Base-by-base conservation (phyloP, 2,888 invertebrate genomes). In the Busseola fusca region DNA sequence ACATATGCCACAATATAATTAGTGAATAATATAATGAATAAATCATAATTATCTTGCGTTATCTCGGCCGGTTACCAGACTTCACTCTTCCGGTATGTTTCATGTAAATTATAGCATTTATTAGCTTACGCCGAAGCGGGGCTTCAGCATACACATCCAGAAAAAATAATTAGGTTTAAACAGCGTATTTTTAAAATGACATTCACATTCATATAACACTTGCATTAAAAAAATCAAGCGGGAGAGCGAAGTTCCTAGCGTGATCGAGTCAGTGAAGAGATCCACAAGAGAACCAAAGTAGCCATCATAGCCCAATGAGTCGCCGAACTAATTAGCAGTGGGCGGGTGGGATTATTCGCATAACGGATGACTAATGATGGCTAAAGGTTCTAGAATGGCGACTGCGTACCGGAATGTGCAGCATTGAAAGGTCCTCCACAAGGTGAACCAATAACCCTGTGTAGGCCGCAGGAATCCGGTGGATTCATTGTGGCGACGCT, bases 71-170 rank as follows among this genome's bases (percentile, higher is more conserved):
- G 56, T 50, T 50, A 18, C 27, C 56, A 62, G n/a, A n/a, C 45
- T 70, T 70, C 63, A 64, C 59, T 69, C 37, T 59, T 67, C 59
- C 62, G 73, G 60, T 69, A 59, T 69, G 52, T 57, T 74, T 81
- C 81, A 81, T 85, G 64, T 85, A 84, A 83, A 81, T 83, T 77
- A 84, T 83, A 85, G 77, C 85, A 79, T 83, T 81, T 76, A 77
- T 74, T 62, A 81, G 58, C 64, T 67, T 68, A 63, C 59, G 52
- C 67, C 34, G 54, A 66, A 66, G 6, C 52, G 56, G 56, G 60
- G 37, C 42, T 72, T 72, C 54, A 66, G 72, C 70, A 72, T 57
- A 84, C 74, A 77, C 68, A 72, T 64, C 70, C 57, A 25, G 69
- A 66, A 45, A 52, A 52, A 25, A 65, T 45, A 18, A 40, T 12